phyloP scores from a whole-genome alignment of 2,113 vertebrate species.

The Hoplias malabaricus region DNA sequence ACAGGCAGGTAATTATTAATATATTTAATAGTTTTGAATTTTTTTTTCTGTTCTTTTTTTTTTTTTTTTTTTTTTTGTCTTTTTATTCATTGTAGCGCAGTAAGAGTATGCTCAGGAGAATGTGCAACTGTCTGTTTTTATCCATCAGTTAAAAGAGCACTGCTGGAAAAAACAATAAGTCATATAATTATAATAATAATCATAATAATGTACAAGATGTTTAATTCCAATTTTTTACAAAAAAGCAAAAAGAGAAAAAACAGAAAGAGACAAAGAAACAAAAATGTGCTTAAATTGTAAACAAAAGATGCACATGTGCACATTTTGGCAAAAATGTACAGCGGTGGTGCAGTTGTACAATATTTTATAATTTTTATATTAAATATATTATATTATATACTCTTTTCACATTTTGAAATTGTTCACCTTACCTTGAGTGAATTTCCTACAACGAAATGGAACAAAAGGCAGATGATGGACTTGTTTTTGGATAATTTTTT shows the following conservation, averaged over 20 bases:
- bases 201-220: slow-evolving; percentile 68
- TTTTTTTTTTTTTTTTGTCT: slow-evolving; percentile 60
- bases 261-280: slow-evolving; percentile 54
- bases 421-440: slow-evolving; percentile 66
- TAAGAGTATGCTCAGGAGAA: slow-evolving; percentile 76
- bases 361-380: slow-evolving; percentile 74
- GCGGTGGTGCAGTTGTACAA: slow-evolving; percentile 72
- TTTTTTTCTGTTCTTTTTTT: slow-evolving; percentile 47
- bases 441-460: slow-evolving; percentile 67
- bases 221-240: slow-evolving; percentile 70
- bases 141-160: slow-evolving; percentile 72
- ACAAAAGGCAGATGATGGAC: slow-evolving; percentile 61
- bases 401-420: slow-evolving; percentile 64
- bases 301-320: slow-evolving; percentile 74
- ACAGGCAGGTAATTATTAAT: slow-evolving; percentile 83
- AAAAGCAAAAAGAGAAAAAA: slow-evolving; percentile 65
- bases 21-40: slow-evolving; percentile 79
- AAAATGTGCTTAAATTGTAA: slow-evolving; percentile 70
- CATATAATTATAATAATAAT: slow-evolving; percentile 61
- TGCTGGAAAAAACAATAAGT: slow-evolving; percentile 63
- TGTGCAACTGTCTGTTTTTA: slow-evolving; percentile 71
- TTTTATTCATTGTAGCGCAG: slow-evolving; percentile 72
- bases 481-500: slow-evolving; percentile 26
- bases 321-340: slow-evolving; percentile 77
- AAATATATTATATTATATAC: slow-evolving; percentile 67